Evolutionary conservation across 1,140 invertebrate species (phyloP).

Genomic region (Achatina immaculata): DNA sequence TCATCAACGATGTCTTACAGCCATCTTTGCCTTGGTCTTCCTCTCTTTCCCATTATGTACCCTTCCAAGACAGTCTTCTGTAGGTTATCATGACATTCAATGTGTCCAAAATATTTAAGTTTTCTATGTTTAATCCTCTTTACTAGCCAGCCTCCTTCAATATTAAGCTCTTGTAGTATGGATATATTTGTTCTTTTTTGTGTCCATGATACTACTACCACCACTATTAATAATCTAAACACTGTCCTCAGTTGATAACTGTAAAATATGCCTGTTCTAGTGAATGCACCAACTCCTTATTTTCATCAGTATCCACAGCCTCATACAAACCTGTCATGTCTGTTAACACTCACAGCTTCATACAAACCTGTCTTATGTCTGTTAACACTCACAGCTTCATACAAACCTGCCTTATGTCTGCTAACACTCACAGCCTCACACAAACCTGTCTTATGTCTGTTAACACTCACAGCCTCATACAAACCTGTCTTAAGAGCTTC

Average conservation of each 20-base stretch:
- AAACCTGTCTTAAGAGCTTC: constrained; percentile 59
- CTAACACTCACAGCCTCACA: neutral
- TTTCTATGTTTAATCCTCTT: too few relatives aligned
- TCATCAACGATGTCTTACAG: too few relatives aligned
- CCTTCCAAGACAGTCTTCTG: too few relatives aligned
- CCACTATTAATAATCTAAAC: too few relatives aligned
- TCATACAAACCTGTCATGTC: neutral
- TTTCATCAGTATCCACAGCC: neutral
- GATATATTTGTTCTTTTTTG: too few relatives aligned
- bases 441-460: neutral
- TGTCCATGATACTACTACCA: too few relatives aligned
- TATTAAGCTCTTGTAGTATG: too few relatives aligned
- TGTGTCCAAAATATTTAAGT: too few relatives aligned
- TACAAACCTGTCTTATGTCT: neutral
- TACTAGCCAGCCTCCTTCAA: too few relatives aligned
- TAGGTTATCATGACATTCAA: too few relatives aligned
- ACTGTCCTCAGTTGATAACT: neutral
- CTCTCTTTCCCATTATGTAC: too few relatives aligned
- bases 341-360: neutral
- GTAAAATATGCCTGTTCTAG: neutral
- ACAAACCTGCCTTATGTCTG: neutral
- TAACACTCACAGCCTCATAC: neutral
- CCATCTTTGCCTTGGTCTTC: too few relatives aligned
- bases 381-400: neutral
- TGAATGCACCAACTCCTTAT: neutral